Conservation (phyloP, 2,888 invertebrate genomes). For the Periphyllus acericola region DNA sequence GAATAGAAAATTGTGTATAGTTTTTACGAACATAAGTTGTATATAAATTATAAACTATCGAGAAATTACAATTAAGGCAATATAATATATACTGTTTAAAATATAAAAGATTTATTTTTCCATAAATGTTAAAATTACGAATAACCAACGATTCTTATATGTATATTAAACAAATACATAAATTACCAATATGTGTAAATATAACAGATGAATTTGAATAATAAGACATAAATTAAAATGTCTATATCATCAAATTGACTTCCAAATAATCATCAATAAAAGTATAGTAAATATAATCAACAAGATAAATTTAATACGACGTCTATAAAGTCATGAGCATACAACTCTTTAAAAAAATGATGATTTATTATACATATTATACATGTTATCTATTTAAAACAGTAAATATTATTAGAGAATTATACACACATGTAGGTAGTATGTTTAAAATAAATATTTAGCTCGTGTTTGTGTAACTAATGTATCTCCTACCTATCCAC, state of each 20-base stretch:
- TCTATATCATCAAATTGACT: slow-evolving; percentile 13
- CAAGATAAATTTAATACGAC: neutral
- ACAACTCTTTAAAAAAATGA: neutral
- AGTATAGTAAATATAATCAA: neutral
- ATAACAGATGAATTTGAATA: neutral
- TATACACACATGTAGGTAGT: neutral
- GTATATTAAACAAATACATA: neutral
- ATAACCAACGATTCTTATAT: neutral
- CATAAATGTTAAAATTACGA: neutral
- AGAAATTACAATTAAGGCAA: too few relatives aligned
- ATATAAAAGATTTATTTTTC: neutral
- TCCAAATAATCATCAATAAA: neutral
- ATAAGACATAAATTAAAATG: neutral
- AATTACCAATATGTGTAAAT: neutral
- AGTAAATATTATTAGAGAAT: slow-evolving; percentile 16
- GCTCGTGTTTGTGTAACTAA: neutral
- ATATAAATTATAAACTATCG: too few relatives aligned
- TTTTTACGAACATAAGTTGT: too few relatives aligned
- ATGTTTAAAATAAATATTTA: neutral
- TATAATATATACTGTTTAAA: neutral
- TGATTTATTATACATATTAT: slow-evolving; percentile 12
- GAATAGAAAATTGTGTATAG: too few relatives aligned
- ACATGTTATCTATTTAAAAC: neutral
- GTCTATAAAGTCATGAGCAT: neutral
- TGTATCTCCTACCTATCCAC: neutral